Conservation (phyloP, 2,888 invertebrate genomes). For the Patella caerulea region DNA sequence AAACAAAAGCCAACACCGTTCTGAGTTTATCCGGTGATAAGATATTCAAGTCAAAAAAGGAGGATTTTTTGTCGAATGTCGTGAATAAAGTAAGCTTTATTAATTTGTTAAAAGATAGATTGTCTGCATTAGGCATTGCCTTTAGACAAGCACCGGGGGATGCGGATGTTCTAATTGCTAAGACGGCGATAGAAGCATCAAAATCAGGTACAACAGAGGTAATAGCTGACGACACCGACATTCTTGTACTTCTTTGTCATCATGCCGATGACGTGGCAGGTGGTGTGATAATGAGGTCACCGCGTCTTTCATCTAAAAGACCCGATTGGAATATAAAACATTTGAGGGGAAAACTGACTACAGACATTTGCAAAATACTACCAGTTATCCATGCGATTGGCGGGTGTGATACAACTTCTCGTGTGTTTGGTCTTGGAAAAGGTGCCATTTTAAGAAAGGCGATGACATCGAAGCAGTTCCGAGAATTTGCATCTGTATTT, state of each 20-base stretch:
- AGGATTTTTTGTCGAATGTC: slow-evolving; percentile 42
- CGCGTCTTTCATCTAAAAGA: background rate
- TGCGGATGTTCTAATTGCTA: slow-evolving; percentile 49
- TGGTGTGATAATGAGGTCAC: slow-evolving; percentile 22
- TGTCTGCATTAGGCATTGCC: no score
- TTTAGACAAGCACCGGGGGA: no score
- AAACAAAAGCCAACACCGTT: slow-evolving; percentile 23
- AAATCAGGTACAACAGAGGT: slow-evolving; percentile 14
- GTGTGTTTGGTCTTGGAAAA: slow-evolving; percentile 35
- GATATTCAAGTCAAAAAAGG: slow-evolving; percentile 40
- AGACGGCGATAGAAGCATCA: slow-evolving; percentile 37
- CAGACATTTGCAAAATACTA: slow-evolving; percentile 23
- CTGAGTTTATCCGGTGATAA: slow-evolving; percentile 38
- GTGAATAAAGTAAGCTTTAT: slow-evolving; percentile 50
- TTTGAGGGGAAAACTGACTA: background rate
- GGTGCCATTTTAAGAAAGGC: slow-evolving; percentile 20
- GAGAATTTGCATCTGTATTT: slow-evolving; percentile 1
- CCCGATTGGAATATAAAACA: slow-evolving; percentile 3
- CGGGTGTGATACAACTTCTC: slow-evolving; percentile 40
- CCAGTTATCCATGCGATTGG: slow-evolving; percentile 30
- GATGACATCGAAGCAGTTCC: background rate
- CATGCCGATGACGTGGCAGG: slow-evolving; percentile 11
- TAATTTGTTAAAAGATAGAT: slow-evolving; percentile 26
- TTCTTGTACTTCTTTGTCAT: slow-evolving; percentile 34
- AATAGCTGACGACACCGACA: slow-evolving; percentile 40